Evolutionary conservation across 2,113 vertebrate species (phyloP).

Genomic region (Notarius quadriscutis): DNA sequence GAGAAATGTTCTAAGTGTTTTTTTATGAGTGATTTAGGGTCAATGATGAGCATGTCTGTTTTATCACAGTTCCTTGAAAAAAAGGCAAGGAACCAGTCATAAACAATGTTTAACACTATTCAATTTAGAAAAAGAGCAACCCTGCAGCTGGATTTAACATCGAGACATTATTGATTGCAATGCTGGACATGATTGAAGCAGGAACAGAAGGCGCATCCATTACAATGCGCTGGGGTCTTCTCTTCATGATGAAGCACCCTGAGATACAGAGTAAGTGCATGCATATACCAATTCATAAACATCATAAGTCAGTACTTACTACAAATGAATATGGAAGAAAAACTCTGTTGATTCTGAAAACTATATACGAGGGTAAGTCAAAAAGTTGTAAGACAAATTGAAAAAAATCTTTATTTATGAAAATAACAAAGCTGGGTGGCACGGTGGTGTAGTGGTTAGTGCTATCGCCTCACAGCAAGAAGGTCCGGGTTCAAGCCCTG

Average conservation of each 20-base stretch:
- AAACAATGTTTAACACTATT: neutral
- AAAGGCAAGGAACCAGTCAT: neutral
- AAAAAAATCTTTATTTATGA: too few species aligned
- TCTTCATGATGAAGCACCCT: conserved; percentile 69
- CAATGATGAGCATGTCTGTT: too few species aligned
- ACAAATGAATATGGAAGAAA: neutral
- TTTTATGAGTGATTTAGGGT: too few species aligned
- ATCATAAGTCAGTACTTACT: neutral
- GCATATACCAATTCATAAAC: neutral
- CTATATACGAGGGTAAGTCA: neutral
- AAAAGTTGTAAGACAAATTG: too few species aligned
- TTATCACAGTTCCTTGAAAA: too few species aligned
- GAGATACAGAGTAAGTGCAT: conserved; percentile 71
- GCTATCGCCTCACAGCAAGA: too few species aligned
- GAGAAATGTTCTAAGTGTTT: too few species aligned
- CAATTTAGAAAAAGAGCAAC: conserved; percentile 33
- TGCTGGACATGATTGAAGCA: conserved; percentile 68
- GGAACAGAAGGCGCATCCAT: conserved; percentile 74
- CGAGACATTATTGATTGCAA: conserved; percentile 54
- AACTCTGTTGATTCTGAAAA: neutral
- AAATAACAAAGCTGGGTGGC: too few species aligned
- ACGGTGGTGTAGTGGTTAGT: too few species aligned
- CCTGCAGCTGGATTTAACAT: conserved; percentile 57
- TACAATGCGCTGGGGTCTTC: conserved; percentile 73
- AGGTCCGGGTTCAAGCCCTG: too few species aligned